Percentiles rank a stretch among this genome's conserved stretches.
Conservation (phyloP, 2,888 invertebrate species). For the Elysia crispata region DNA sequence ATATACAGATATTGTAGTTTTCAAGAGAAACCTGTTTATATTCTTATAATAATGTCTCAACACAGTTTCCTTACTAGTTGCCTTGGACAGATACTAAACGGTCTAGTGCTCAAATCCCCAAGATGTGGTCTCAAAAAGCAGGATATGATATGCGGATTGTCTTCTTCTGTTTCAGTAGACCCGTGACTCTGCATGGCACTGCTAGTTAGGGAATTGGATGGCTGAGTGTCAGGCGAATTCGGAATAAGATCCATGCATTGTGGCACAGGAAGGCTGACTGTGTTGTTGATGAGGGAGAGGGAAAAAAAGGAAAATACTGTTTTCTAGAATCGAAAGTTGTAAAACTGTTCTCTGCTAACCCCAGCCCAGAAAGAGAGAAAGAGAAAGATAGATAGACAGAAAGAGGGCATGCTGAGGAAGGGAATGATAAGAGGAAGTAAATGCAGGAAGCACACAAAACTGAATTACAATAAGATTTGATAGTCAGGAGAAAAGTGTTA, state of each 20-base stretch:
- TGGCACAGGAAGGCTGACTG: slow-evolving; percentile 54
- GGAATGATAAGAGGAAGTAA: no score
- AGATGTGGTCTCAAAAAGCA: slow-evolving; percentile 66
- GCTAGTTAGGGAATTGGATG: neutral
- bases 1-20: neutral
- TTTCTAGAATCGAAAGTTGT: no score
- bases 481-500: no score
- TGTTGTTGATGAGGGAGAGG: neutral
- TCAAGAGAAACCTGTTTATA: neutral
- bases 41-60: neutral
- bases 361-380: no score
- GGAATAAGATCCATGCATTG: slow-evolving; percentile 66
- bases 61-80: slow-evolving; percentile 66
- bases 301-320: neutral
- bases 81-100: slow-evolving; percentile 65
- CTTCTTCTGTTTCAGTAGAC: slow-evolving; percentile 19
- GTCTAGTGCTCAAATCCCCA: slow-evolving; percentile 59
- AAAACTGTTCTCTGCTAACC: no score
- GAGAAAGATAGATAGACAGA: no score
- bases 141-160: slow-evolving; percentile 61
- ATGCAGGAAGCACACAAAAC: no score
- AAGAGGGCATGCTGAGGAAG: no score
- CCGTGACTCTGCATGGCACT: slow-evolving; percentile 16
- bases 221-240: slow-evolving; percentile 61
- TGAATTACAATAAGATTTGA: no score